Conservation (phyloP, 2,888 invertebrate genomes). For the Rosalia funebris region DNA sequence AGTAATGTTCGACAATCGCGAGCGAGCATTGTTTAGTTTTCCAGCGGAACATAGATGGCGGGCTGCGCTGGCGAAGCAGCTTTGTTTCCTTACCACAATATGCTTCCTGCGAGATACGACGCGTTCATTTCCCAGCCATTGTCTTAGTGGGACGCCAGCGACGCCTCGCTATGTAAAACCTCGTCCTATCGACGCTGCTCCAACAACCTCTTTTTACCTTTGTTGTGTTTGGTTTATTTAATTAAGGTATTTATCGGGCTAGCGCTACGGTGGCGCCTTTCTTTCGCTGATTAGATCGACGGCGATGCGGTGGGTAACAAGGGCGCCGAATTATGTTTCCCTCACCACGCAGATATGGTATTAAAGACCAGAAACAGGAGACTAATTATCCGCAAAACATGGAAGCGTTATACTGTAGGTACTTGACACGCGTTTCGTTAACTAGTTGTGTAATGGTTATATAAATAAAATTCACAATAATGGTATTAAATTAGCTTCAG, state of each 20-base stretch:
- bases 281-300: no score
- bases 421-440: no score
- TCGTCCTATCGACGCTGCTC: slow-evolving; percentile 9
- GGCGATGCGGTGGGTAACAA: no score
- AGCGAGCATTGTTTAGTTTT: slow-evolving; percentile 51
- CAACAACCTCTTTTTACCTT: slow-evolving; percentile 18
- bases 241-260: slow-evolving; percentile 16
- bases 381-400: no score
- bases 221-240: slow-evolving; percentile 14
- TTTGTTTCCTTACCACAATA: slow-evolving; percentile 54
- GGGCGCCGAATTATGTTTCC: no score
- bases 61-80: slow-evolving; percentile 42
- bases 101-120: slow-evolving; percentile 60
- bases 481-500: no score
- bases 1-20: slow-evolving; percentile 43
- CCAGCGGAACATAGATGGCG: slow-evolving; percentile 55
- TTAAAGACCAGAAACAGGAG: no score
- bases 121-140: slow-evolving; percentile 61
- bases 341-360: no score
- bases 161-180: slow-evolving; percentile 12
- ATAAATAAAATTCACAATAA: no score
- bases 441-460: no score
- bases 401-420: no score
- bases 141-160: slow-evolving; percentile 52
- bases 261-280: background rate